Base-by-base conservation (phyloP, 2,888 invertebrate species). In the Sthenelais limicola region DNA sequence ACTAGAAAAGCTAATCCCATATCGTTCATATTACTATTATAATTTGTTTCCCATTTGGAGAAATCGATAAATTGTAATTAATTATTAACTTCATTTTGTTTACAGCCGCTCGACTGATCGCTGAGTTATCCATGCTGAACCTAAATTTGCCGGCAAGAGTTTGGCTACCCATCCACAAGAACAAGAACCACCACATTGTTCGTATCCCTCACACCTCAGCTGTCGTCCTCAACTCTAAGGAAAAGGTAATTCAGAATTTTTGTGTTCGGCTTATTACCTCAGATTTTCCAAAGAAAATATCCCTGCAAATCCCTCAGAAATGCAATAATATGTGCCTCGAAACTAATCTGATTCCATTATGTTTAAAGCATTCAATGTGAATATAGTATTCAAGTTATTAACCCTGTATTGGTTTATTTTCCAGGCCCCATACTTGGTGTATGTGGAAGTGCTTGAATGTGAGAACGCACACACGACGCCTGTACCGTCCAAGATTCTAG, bases 141-240 rank as follows among this genome's bases (percentile, higher is more conserved):
- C 91, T 98, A 80, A 98, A 99, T 90, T 91, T 99, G 75, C 99
- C 99, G 18, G 98, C 98, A 15, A 90, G 97, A 74, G 98, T 99
- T 75, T 99, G 98, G 98, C 91, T 99, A 81, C 99, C 99, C 18
- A 91, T 98, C 58, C 93, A 96, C 88, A 93, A 93, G 80, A 76
- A 77, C 32, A 76, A 78, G 71, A 91, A 92, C 80, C 93, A 95
- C 68, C 98, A 99, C 90, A 94, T 99, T 82, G 93, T 99, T 66
- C 91, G 98, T 88, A 96, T 99, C 89, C 98, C 98, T 52, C 96
- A 96, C 74, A 96, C 96, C 84, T 96, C 96, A 78, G 97, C 97
- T 76, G 98, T 98, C 68, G 98, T 99, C 71, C 92, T 99, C 78
- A 99, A 99, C 89, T 98, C 98, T 80, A 99, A 99, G 90, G 97